Base-by-base conservation (phyloP, 2,888 invertebrate species). In the Macrophya alboannulata region DNA sequence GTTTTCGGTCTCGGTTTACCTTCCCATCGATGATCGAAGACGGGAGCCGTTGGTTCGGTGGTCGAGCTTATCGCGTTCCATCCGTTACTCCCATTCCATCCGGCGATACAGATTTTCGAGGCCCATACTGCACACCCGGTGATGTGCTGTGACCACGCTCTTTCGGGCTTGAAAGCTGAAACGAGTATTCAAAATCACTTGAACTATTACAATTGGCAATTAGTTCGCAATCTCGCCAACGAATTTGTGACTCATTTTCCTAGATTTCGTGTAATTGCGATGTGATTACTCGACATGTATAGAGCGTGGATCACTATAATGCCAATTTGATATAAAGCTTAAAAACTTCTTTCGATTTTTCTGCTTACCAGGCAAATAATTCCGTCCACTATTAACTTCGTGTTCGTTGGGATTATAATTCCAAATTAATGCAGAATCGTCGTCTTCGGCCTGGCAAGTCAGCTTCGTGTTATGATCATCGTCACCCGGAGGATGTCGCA, bases 11-110 rank as follows among this genome's bases (percentile, higher is more conserved):
- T 15, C 48, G 48, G 55, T 48, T 79, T 87, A 92, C 92, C 88
- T 91, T 92, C 92, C 92, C 92, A 92, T 79, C 91, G 89, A 45
- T 77, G 87, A 74, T 92, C 92, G 5, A 87, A 86, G 25, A 92
- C 89, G 0, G 90, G 90, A 31, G 88, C 88, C 88, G 90, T 89
- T 1, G 90, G 89, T 9, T 72, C 85, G 0, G 43, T 15, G 0
- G 85, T 1, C 1, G 88, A 90, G 51, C 85, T 82, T 0, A 85
- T 86, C 0, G 88, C 37, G 3, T 8, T 83, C 92, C 92, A 92
- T 9, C 82, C 2, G 10, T 17, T 37, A 0, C 40, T 12, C 37
- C 4, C 37, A 0, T 62, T 17, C 55, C 55, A 55, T 55, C 15
- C 5, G 4, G 0, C 15, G 21, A 62, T 74, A 21, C 89, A 89